A percentile compares a stretch with the other conserved stretches of the same genome.
phyloP scores from a whole-genome alignment of 2,888 invertebrate genomes.

The Cepaea hortensis region DNA sequence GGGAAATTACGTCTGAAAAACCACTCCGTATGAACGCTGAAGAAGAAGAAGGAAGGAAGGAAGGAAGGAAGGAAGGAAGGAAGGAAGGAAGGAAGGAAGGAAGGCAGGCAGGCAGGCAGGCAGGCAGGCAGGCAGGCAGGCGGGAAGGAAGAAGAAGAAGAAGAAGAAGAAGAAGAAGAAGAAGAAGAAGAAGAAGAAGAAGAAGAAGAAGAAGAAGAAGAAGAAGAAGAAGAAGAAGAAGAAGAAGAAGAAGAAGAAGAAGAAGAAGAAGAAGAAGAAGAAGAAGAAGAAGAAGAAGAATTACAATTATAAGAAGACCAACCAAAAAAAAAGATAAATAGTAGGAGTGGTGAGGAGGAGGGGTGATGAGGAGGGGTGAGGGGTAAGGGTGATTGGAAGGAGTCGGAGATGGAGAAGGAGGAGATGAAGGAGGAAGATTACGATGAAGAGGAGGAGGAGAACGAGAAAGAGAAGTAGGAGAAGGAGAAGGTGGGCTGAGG shows the following conservation, averaged over 20 bases:
- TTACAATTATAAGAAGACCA: too few species aligned
- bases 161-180: neutral
- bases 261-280: neutral
- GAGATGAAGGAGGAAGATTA: neutral
- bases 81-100: slow-evolving; percentile 7
- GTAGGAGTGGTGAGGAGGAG: neutral
- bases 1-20: too few species aligned
- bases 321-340: too few species aligned
- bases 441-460: neutral
- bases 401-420: neutral
- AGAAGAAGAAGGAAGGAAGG: neutral
- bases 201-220: neutral
- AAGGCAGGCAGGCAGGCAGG: neutral
- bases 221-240: neutral
- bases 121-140: neutral
- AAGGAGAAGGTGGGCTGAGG: neutral
- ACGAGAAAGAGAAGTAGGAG: neutral
- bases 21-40: too few species aligned
- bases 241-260: neutral
- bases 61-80: slow-evolving; percentile 11
- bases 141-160: neutral
- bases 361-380: neutral
- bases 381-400: neutral
- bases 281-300: too few species aligned
- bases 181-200: neutral